phyloP scores from a whole-genome alignment of 2,113 vertebrate species.

The Zosterops pallidus region DNA sequence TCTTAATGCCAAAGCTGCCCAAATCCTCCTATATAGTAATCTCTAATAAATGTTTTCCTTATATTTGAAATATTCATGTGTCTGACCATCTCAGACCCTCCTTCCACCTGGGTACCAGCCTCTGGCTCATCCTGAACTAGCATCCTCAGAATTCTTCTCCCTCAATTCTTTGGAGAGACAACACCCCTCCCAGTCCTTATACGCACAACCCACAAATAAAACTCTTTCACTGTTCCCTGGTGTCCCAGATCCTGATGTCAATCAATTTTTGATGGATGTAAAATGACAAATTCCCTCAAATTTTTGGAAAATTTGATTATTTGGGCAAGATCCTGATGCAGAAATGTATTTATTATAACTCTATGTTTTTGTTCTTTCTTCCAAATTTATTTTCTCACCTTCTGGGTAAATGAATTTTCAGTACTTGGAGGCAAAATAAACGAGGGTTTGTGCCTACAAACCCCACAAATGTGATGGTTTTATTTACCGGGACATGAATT shows the following conservation, averaged over 20 bases:
- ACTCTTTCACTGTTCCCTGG: too few relatives aligned
- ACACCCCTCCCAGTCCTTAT: rapidly evolving
- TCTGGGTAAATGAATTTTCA: rapidly evolving
- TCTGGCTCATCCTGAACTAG: neutral
- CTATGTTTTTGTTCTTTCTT: neutral
- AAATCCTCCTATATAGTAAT: neutral
- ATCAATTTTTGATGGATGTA: rapidly evolving
- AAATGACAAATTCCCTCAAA: rapidly evolving
- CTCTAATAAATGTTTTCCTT: neutral
- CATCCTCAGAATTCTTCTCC: neutral
- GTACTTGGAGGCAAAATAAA: neutral
- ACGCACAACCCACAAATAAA: neutral
- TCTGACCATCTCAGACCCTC: neutral
- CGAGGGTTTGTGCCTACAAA: rapidly evolving
- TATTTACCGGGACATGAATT: rapidly evolving
- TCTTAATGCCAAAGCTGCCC: neutral
- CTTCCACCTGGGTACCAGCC: neutral
- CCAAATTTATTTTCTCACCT: neutral
- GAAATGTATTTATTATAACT: neutral
- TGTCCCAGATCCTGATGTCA: neutral
- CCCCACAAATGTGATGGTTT: rapidly evolving
- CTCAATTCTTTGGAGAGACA: neutral
- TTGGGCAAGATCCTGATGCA: rapidly evolving
- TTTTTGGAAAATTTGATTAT: rapidly evolving
- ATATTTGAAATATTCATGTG: neutral